These are phyloP conservation scores for Siniperca undulata DNA, from an alignment of 2,797 vertebrate genomes.

Conservation along the genomic window DNA sequence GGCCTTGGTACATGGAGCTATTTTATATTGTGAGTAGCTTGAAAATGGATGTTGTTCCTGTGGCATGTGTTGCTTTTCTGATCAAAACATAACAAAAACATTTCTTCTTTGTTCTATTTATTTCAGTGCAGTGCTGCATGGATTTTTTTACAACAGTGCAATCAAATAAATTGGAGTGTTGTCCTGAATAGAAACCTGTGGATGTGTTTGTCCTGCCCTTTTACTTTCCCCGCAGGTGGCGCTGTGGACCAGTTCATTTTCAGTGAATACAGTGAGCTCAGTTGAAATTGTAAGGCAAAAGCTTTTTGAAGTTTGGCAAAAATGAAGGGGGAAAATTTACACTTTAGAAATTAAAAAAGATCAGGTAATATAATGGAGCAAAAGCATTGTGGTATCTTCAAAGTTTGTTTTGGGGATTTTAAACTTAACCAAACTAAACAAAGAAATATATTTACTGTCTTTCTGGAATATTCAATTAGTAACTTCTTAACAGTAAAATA, in stretches of 20 bases:
- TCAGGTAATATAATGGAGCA: background rate
- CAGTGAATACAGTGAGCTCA: background rate
- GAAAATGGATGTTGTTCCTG: conserved; percentile 47
- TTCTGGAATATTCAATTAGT: background rate
- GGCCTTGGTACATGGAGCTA: conserved; percentile 23
- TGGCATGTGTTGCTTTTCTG: conserved; percentile 52
- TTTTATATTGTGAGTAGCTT: conserved; percentile 55
- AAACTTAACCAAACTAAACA: background rate
- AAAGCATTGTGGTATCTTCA: background rate
- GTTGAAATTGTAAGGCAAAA: background rate
- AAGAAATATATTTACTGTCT: background rate
- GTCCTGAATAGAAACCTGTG: conserved; percentile 7
- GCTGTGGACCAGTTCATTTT: conserved; percentile 14
- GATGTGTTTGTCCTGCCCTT: conserved; percentile 5
- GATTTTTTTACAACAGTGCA: conserved; percentile 51
- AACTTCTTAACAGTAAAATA: background rate
- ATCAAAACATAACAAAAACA: background rate
- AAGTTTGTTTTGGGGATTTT: background rate
- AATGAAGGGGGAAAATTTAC: background rate
- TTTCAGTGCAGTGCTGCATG: conserved; percentile 70
- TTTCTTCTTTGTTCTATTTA: conserved; percentile 32
- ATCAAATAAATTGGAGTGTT: conserved; percentile 61
- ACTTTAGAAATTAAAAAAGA: background rate
- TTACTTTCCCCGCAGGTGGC: conserved; percentile 61
- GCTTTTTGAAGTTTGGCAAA: background rate